Evolutionary conservation across 1,140 invertebrate species (phyloP).

Genomic region (Drosophila miranda): DNA sequence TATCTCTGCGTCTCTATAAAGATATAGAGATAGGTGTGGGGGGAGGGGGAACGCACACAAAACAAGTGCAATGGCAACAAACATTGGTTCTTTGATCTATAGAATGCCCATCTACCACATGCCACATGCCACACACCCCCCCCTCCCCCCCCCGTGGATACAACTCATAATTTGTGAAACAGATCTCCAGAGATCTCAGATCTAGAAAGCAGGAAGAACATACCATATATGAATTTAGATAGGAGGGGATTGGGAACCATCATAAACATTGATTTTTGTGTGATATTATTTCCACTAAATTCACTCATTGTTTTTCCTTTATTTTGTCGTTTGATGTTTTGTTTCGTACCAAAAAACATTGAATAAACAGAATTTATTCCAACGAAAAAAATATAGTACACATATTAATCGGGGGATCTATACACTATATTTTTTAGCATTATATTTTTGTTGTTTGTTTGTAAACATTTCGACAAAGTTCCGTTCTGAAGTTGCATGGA

Average conservation of each 20-base stretch:
- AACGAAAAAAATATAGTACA: slow-evolving; percentile 42
- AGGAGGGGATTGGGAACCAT: slow-evolving; percentile 39
- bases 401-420: slow-evolving; percentile 14
- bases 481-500: slow-evolving; percentile 55
- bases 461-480: slow-evolving; percentile 74
- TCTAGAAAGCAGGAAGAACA: slow-evolving; percentile 35
- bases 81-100: slow-evolving; percentile 75
- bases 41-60: slow-evolving; percentile 35
- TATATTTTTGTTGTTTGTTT: slow-evolving; percentile 58
- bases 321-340: slow-evolving; percentile 75
- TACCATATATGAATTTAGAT: slow-evolving; percentile 43
- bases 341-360: slow-evolving; percentile 49
- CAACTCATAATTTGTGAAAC: slow-evolving; percentile 66
- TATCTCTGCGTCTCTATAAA: slow-evolving; percentile 2
- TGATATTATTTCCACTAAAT: slow-evolving; percentile 33
- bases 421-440: slow-evolving; percentile 49
- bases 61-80: slow-evolving; percentile 75
- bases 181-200: slow-evolving; percentile 6
- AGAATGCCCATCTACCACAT: slow-evolving; percentile 31
- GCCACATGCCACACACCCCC: not conserved
- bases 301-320: slow-evolving; percentile 28
- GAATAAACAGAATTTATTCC: slow-evolving; percentile 78
- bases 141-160: slow-evolving; percentile 3
- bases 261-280: slow-evolving; percentile 69
- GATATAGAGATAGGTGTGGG: too few relatives aligned